phyloP scores from a whole-genome alignment of 2,113 vertebrate genomes.

The Atrichornis clamosus region DNA sequence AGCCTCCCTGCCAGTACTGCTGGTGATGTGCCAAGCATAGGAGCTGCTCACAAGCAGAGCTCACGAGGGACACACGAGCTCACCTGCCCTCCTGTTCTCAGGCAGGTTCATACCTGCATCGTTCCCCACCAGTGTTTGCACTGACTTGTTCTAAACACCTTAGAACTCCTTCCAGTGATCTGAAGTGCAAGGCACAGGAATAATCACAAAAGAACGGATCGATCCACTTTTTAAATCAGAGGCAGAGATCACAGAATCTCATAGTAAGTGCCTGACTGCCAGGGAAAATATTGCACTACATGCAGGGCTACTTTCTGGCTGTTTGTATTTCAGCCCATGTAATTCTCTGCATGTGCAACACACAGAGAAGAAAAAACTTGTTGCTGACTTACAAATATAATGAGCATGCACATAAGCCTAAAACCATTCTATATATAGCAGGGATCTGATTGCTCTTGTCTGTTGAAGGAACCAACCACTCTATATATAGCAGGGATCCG shows the following conservation, averaged over 20 bases:
- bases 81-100: not conserved
- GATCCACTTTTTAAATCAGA: not conserved
- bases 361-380: not conserved
- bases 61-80: not conserved
- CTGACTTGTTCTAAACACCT: not conserved
- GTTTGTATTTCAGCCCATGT: not conserved
- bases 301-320: not conserved
- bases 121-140: not conserved
- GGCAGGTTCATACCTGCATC: not conserved
- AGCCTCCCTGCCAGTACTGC: not conserved
- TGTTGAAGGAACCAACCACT: slow-evolving; percentile 4
- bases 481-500: not conserved
- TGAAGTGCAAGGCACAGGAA: not conserved
- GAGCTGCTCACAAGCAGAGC: not conserved
- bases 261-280: not conserved
- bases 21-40: not conserved
- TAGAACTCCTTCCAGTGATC: not conserved
- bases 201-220: not conserved
- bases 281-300: not conserved
- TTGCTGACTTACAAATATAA: not conserved
- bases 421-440: not conserved
- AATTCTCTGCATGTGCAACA: not conserved
- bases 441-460: not conserved
- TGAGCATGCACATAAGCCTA: not conserved
- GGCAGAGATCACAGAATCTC: not conserved